Base-by-base conservation (phyloP, 2,888 invertebrate genomes). In the Drosophila conformis region DNA sequence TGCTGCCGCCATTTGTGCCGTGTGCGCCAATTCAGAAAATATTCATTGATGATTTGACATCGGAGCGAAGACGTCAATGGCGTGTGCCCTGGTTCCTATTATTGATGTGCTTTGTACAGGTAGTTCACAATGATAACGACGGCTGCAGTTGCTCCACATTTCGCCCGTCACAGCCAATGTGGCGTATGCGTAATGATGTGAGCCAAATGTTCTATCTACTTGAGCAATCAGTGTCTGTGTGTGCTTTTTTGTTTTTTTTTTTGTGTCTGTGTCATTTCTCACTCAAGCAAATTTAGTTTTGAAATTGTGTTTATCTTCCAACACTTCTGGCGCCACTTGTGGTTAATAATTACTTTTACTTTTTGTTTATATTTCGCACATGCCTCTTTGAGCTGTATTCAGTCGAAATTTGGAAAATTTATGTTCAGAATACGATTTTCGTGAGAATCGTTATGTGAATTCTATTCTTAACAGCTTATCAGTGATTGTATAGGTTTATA, bases 51-150 rank as follows among this genome's bases (percentile, higher is more conserved):
- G 83, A 86, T 71, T 80, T 86, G 67, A 83, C 81, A 31, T 51
- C 15, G 56, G 66, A 80, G 27, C 70, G 65, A 5, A 82, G 73
- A 69, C 72, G 75, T 2, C 53, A 69, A 13, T 85, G 91, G 89
- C 86, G 82, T 59, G 77, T 91, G 62, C 91, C 91, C 63, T 91
- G 90, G 90, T 91, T 91, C 61, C 83, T 91, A 52, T 69, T 90
- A 51, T 63, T 78, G 69, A 91, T 90, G 80, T 80, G 83, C 62
- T 69, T 86, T 73, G 56, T 90, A 46, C 91, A 91, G 92, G 91
- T 91, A 75, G 29, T 52, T 29, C 5, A 13, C 38, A 42, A 18
- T 38, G 13, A 31, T 49, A 31, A n/a, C 46, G 4, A 27, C 21
- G 76, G 56, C 33, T 66, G 58, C 65, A 66, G 31, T 59, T 59